Evolutionary conservation across 2,888 invertebrate species (phyloP), one percentile per base, ranked within the genome.

Genomic region (Dasypogon diadema): DNA sequence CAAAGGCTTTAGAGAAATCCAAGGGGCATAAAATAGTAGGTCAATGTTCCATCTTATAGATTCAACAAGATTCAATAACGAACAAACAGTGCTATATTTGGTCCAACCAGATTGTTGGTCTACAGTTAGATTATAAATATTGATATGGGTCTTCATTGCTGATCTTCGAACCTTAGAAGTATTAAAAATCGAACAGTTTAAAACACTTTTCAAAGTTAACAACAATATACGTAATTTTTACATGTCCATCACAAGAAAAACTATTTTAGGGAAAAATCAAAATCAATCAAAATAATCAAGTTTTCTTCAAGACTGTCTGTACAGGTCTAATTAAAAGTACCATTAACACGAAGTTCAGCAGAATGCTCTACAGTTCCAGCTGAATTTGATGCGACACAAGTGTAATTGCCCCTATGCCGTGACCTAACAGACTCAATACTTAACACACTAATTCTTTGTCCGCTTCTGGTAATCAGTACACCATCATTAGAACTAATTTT

Each of bases 331-430:
- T n/a, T 18, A 1, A 21, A 60, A 70, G 68, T 80, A 82, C 82
- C 81, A 78, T 82, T 83, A 48, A 82, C 81, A 75, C 79, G 79
- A 30, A 83, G 80, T 76, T 82, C 81, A n/a, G 87, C 84, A 4
- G 85, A 84, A 81, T 85, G 84, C 79, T 84, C 86, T 12, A 84
- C 82, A 48, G 80, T 81, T n/a, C 88, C 89, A 68, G 89, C 91
- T 74, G 83, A 83, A 86, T 91, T 91, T 79, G 85, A 84, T 77
- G 90, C 91, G 79, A 87, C 85, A 83, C 91, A 91, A 54, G 89
- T 89, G 84, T 90, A 91, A 81, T 88, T 88, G 77, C 91, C 91
- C 79, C 87, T 87, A 83, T 91, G 90, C 76, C 85, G 84, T 72
- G 88, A 88, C 78, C 87, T 87, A 24, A 89, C 88, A 2, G 88